phyloP scores from a whole-genome alignment of 2,113 vertebrate species.

The Arothron firmamentum region DNA sequence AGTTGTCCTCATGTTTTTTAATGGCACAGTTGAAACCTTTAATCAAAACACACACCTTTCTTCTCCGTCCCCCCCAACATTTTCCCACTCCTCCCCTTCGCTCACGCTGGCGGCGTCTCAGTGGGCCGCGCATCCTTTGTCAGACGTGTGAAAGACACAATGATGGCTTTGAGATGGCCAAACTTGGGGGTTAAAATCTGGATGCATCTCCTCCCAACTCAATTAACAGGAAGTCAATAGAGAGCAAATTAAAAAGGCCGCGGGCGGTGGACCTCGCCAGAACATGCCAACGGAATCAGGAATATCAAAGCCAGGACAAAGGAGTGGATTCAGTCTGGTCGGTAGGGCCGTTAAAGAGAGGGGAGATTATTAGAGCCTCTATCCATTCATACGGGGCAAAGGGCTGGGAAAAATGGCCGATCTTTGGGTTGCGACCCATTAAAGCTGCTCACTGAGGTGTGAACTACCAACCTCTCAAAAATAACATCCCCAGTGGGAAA shows the following conservation, averaged over 20 bases:
- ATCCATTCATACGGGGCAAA: constrained; percentile 66
- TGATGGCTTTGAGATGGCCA: constrained; percentile 65
- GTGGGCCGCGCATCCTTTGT: constrained; percentile 54
- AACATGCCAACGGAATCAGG: constrained; percentile 66
- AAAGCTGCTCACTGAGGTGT: constrained; percentile 68
- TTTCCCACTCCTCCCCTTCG: constrained; percentile 38
- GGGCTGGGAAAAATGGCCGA: constrained; percentile 64
- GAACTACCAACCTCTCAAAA: constrained; percentile 60
- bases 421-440: constrained; percentile 53
- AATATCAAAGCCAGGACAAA: constrained; percentile 70
- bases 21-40: constrained; percentile 1
- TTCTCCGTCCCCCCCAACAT: neutral
- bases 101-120: constrained; percentile 11
- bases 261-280: constrained; percentile 60
- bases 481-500: constrained; percentile 52
- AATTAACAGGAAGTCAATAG: constrained; percentile 79
- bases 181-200: constrained; percentile 66
- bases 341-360: constrained; percentile 59
- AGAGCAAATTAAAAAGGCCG: constrained; percentile 77
- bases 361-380: constrained; percentile 66
- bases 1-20: neutral
- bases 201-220: constrained; percentile 71
- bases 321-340: constrained; percentile 28
- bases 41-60: constrained; percentile 34
- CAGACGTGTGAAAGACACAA: constrained; percentile 61